A percentile compares a stretch with the other conserved stretches of the same genome.
phyloP scores from a whole-genome alignment of 2,113 vertebrate genomes.

The Anarhynchus alexandrinus region DNA sequence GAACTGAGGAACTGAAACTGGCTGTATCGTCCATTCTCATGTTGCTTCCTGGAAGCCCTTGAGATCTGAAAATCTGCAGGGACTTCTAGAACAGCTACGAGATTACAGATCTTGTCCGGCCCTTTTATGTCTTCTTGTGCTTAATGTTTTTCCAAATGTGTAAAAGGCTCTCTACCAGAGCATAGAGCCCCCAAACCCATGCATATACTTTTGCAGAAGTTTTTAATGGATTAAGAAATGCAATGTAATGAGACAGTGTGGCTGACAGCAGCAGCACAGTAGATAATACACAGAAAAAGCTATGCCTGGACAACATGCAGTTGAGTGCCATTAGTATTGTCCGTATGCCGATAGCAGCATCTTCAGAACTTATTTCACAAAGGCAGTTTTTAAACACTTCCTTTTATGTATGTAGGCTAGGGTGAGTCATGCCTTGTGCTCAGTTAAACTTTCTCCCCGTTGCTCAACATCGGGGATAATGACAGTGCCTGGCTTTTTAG shows the following conservation, averaged over 20 bases:
- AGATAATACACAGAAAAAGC: neutral
- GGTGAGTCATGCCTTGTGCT: constrained; percentile 27
- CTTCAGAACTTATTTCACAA: constrained; percentile 1
- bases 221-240: neutral
- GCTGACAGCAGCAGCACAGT: neutral
- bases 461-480: constrained; percentile 18
- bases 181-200: neutral
- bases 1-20: neutral
- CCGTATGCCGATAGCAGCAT: neutral
- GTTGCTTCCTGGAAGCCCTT: neutral
- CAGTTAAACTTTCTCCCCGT: constrained; percentile 43
- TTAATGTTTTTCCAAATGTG: neutral
- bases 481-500: neutral
- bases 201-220: neutral
- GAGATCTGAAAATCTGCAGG: neutral
- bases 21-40: neutral
- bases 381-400: constrained; percentile 18
- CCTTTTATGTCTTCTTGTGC: neutral
- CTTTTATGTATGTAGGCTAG: constrained; percentile 17
- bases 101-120: neutral
- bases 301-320: neutral
- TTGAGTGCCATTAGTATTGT: neutral
- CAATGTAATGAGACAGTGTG: neutral
- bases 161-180: neutral
- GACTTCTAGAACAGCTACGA: neutral